A percentile compares a stretch with the other conserved stretches of the same genome.
Conservation (phyloP, 2,797 vertebrate genomes). For the Uromys caudimaculatus region DNA sequence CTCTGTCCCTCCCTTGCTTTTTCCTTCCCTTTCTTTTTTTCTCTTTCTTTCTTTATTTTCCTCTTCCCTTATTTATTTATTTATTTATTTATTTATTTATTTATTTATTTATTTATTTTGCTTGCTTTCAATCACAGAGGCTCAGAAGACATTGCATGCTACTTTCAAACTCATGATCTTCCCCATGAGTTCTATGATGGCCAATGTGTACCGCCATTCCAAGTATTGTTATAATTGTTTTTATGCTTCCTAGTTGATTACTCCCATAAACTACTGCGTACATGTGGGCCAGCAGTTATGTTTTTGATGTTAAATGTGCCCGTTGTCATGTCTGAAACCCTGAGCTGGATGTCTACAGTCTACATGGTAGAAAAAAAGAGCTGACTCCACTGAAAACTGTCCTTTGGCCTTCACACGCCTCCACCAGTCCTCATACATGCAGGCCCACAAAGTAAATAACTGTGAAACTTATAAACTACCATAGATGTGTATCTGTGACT, state of each 20-base stretch:
- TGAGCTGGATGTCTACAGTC: too few relatives aligned
- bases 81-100: background rate
- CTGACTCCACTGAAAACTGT: background rate
- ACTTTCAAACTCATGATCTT: background rate
- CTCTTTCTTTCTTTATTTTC: background rate
- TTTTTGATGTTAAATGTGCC: background rate
- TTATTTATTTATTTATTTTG: background rate
- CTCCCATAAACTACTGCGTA: background rate
- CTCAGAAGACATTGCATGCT: background rate
- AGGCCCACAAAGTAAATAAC: background rate
- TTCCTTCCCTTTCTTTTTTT: background rate
- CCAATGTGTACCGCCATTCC: background rate
- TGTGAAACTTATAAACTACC: too few relatives aligned
- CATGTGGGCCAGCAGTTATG: too few relatives aligned
- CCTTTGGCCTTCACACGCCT: background rate
- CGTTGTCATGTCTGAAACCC: background rate
- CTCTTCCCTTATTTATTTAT: accelerated
- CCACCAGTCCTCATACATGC: background rate
- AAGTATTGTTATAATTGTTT: background rate
- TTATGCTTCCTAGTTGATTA: background rate
- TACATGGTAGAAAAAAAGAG: background rate
- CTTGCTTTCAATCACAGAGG: background rate
- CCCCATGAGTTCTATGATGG: background rate
- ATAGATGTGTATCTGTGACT: background rate
- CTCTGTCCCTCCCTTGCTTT: background rate